These are phyloP conservation scores for Drosophila tropicalis DNA, from an alignment of 1,140 invertebrate species.

Conservation along the genomic window DNA sequence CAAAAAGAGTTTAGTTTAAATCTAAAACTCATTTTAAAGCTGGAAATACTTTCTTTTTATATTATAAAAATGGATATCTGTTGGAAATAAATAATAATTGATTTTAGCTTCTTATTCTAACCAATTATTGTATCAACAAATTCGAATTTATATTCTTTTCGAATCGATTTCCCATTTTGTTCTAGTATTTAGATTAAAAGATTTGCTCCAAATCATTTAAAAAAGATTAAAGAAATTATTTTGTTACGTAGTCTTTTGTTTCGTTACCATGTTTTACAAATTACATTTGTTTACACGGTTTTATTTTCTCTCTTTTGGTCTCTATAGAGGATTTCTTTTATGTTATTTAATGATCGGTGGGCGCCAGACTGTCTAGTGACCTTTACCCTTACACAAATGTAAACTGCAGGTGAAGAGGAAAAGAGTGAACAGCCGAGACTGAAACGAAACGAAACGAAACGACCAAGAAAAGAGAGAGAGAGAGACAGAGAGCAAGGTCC, in stretches of 20 bases:
- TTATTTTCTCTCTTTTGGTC: conserved; percentile 22
- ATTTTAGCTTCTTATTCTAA: no score
- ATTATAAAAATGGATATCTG: no score
- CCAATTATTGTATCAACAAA: no score
- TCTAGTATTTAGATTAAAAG: no score
- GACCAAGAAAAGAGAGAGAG: conserved; percentile 30
- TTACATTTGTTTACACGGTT: conserved; percentile 60
- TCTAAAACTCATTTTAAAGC: no score
- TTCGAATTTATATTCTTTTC: no score
- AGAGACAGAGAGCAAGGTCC: neutral
- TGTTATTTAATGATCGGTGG: conserved; percentile 64
- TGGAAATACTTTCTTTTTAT: no score
- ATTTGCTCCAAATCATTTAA: neutral
- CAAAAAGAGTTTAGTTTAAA: no score
- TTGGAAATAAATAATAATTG: no score
- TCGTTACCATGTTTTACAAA: conserved; percentile 66
- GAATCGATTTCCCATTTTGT: neutral
- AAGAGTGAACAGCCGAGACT: conserved; percentile 10
- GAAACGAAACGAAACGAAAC: conserved; percentile 36
- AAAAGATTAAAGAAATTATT: conserved; percentile 47
- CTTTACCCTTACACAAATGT: conserved; percentile 51
- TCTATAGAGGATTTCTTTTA: conserved; percentile 8
- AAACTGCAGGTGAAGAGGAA: conserved; percentile 46
- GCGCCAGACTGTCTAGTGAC: conserved; percentile 74
- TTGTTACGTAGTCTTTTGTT: neutral